Conservation (phyloP, 1,140 invertebrate species). For the Thaumetopoea pityocampa region DNA sequence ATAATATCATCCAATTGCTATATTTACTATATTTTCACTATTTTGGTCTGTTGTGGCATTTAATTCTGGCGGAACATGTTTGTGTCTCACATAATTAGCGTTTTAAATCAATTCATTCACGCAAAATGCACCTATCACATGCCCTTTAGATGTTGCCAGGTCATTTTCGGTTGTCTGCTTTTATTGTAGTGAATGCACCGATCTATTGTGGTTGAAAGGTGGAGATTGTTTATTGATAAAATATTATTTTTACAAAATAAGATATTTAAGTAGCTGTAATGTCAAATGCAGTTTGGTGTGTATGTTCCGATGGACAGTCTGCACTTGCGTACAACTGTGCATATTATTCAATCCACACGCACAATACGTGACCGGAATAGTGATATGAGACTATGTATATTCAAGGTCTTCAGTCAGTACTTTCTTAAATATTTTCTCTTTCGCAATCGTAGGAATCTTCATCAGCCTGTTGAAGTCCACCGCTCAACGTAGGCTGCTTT, state of each 20-base stretch:
- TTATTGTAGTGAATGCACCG: constrained; percentile 39
- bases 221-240: constrained; percentile 15
- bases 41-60: constrained; percentile 11
- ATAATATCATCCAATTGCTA: constrained; percentile 10
- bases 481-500: too few species aligned
- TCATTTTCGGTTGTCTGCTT: constrained; percentile 29
- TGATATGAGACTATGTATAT: constrained; percentile 47
- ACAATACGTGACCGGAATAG: constrained; percentile 48
- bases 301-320: constrained; percentile 42
- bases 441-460: constrained; percentile 8
- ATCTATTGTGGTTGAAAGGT: constrained; percentile 27
- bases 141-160: constrained; percentile 17
- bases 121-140: constrained; percentile 20
- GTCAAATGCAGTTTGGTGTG: constrained; percentile 71
- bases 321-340: constrained; percentile 57
- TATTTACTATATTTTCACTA: constrained; percentile 4
- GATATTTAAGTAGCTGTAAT: constrained; percentile 21
- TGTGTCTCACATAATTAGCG: constrained; percentile 25
- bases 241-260: constrained; percentile 11
- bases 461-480: too few species aligned
- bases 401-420: constrained; percentile 38
- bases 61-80: constrained; percentile 8
- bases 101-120: constrained; percentile 16
- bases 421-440: constrained; percentile 39
- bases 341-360: constrained; percentile 51